Conservation (phyloP, 2,113 vertebrate species). For the Elachura formosa region DNA sequence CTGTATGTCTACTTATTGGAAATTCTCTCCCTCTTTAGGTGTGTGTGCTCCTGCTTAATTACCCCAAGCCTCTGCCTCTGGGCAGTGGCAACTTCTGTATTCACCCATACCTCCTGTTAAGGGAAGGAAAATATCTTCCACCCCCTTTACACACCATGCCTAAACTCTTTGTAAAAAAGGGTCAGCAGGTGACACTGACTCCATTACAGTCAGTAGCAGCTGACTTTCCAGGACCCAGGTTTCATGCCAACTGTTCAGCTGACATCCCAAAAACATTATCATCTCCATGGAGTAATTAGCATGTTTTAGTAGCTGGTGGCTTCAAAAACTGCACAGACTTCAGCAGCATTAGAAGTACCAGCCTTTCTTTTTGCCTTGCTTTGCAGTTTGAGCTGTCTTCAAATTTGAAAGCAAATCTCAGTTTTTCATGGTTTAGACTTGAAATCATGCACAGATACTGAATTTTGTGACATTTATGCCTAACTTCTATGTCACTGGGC, state of each 20-base stretch:
- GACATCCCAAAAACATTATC: not conserved
- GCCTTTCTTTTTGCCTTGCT: not conserved
- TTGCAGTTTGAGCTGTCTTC: not conserved
- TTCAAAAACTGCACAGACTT: not conserved
- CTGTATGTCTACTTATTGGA: not conserved
- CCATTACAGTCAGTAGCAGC: not conserved
- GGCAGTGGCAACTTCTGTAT: not conserved
- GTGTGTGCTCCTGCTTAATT: slow-evolving; percentile 22
- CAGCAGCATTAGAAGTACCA: not conserved
- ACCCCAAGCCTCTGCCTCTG: slow-evolving; percentile 8
- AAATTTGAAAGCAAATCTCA: not conserved
- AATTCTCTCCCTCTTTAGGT: slow-evolving; percentile 3
- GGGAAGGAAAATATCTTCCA: not conserved
- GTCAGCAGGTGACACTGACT: not conserved
- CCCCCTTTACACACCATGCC: accelerated
- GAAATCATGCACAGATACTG: not conserved
- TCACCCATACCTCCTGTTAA: not conserved
- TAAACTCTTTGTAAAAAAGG: not conserved
- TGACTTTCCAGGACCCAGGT: not conserved
- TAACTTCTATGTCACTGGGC: not conserved
- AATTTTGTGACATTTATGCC: not conserved
- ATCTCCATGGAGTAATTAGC: not conserved
- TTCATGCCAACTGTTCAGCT: not conserved
- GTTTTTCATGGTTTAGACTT: not conserved
- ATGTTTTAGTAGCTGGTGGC: not conserved